Percentiles rank a stretch among this genome's conserved stretches.
Evolutionary conservation across 2,113 vertebrate species (phyloP).

Genomic region (Pomatostomus ruficeps): DNA sequence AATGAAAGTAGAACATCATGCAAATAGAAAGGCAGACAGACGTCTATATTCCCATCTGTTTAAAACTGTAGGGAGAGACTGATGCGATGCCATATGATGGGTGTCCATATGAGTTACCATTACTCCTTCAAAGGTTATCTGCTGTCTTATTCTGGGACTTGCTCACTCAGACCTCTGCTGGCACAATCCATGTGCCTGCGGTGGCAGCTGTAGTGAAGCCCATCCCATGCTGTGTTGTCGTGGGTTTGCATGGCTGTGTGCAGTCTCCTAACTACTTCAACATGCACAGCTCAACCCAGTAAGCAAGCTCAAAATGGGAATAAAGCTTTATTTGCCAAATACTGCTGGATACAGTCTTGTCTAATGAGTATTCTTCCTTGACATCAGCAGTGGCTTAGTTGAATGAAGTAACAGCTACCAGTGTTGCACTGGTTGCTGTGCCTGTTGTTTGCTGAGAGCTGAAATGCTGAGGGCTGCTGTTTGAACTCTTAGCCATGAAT

Average conservation of each 20-base stretch:
- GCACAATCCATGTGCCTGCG: neutral
- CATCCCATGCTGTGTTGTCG: neutral
- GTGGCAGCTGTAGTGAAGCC: neutral
- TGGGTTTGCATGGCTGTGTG: neutral
- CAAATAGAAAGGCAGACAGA: neutral
- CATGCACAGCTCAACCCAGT: neutral
- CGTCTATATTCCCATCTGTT: neutral
- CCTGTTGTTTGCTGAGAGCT: neutral
- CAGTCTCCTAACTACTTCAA: neutral
- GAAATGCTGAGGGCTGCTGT: neutral
- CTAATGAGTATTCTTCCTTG: neutral
- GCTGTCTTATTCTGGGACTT: neutral
- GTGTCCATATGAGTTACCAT: accelerated
- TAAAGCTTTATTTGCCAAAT: neutral
- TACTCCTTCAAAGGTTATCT: neutral
- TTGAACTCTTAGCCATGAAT: neutral
- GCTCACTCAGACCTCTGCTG: neutral
- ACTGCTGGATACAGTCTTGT: neutral
- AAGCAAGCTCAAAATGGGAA: neutral
- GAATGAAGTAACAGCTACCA: neutral
- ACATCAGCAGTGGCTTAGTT: neutral
- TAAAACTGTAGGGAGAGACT: neutral
- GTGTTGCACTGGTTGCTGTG: neutral
- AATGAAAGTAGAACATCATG: neutral
- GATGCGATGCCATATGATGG: neutral